Conservation (phyloP, 2,888 invertebrate species). For the Folsomia manolachei region DNA sequence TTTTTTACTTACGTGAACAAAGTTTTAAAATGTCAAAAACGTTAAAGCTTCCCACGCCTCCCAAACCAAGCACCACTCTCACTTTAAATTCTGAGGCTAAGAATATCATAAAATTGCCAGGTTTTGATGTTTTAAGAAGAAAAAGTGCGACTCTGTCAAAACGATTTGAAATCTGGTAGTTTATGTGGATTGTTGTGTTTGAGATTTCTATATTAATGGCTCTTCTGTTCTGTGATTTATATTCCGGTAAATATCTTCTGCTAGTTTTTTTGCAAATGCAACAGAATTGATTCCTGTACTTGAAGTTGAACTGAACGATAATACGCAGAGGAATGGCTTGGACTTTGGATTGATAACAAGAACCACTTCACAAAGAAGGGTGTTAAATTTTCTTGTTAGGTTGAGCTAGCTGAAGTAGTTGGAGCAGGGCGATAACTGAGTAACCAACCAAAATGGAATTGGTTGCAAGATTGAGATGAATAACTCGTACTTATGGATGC, state of each 20-base stretch:
- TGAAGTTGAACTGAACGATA: too few species aligned
- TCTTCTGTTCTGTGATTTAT: too few species aligned
- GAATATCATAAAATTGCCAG: slow-evolving; percentile 9
- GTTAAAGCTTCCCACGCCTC: background rate
- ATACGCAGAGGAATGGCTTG: background rate
- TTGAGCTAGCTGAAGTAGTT: background rate
- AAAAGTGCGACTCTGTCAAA: too few species aligned
- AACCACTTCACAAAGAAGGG: background rate
- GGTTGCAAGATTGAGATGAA: background rate
- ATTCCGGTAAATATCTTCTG: too few species aligned
- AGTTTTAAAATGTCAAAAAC: background rate
- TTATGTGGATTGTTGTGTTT: too few species aligned
- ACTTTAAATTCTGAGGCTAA: background rate
- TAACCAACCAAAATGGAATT: background rate
- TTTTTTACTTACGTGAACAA: background rate
- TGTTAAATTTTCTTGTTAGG: background rate
- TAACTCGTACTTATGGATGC: too few species aligned
- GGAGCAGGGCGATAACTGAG: background rate
- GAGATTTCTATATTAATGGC: too few species aligned
- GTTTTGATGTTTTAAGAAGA: background rate
- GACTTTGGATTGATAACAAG: slow-evolving; percentile 1
- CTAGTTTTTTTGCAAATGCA: too few species aligned
- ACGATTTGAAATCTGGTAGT: too few species aligned
- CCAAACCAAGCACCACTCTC: background rate
- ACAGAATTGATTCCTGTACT: too few species aligned